Percentiles rank a stretch among this genome's conserved stretches.
Conservation (phyloP, 2,888 invertebrate species). For the Elmis aenea region DNA sequence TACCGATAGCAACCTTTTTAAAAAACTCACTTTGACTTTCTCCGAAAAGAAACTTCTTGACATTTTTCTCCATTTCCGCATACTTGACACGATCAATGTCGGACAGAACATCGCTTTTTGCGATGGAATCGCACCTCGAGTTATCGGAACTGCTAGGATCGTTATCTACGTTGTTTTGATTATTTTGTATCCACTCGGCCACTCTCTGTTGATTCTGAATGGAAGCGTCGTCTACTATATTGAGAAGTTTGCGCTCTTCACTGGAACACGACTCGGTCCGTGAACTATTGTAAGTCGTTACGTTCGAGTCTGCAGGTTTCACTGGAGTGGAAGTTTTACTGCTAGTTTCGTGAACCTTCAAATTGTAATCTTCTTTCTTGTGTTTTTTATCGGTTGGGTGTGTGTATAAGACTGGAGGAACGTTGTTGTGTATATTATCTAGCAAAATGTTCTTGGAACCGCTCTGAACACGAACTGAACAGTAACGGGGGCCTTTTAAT, state of each 20-base stretch:
- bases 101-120: conserved; percentile 41
- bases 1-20: conserved; percentile 40
- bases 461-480: conserved; percentile 70
- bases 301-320: too few relatives aligned
- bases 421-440: conserved; percentile 69
- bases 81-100: conserved; percentile 48
- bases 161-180: conserved; percentile 49
- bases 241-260: conserved; percentile 23
- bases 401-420: conserved; percentile 69
- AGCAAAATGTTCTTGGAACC: conserved; percentile 76
- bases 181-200: conserved; percentile 69
- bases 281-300: conserved; percentile 6
- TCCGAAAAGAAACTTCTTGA: conserved; percentile 64
- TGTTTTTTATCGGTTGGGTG: conserved; percentile 39
- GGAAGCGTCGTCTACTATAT: conserved; percentile 26
- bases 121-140: conserved; percentile 43
- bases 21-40: conserved; percentile 37
- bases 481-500: conserved; percentile 62
- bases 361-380: conserved; percentile 11
- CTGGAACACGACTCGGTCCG: conserved; percentile 26
- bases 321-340: too few relatives aligned
- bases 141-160: conserved; percentile 48
- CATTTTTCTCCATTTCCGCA: conserved; percentile 71
- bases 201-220: conserved; percentile 47
- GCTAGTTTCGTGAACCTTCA: conserved; percentile 11